Evolutionary conservation across 2,797 vertebrate species (phyloP), one percentile per base, ranked within the genome.

Genomic region (Gambusia yucatana): DNA sequence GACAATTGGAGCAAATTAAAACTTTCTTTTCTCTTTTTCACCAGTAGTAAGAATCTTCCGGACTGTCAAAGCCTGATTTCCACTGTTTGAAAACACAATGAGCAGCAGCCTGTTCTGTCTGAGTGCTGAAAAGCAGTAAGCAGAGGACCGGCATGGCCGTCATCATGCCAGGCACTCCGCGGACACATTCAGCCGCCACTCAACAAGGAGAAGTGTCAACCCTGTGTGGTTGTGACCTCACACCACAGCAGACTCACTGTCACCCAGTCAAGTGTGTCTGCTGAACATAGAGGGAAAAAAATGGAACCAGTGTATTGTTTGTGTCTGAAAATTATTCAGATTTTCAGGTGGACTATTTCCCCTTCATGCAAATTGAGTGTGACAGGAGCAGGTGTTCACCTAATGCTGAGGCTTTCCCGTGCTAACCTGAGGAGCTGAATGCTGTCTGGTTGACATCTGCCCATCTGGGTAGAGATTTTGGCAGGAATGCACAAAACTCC

Each of bases 391-490:
- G n/a, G 55, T 28, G 55, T 57, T 57, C 55, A 14, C n/a, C 55
- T 28, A 57, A 28, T 11, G 10, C 79, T 77, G 22, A 8, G 4
- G 41, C 41, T 14, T 43, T 13, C 44, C 67, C 67, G 16, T 4
- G 41, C 25, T 5, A 61, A 25, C 6, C 74, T 77, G 72, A 84
- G 70, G 48, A 55, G 25, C 33, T 48, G 44, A 63, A 82, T 8
- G 73, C 33, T 4, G 50, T 91, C 80, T 92, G 91, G 80, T 13
- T 50, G 84, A 82, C 87, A 81, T 89, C 77, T 89, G 88, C 17
- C 76, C 0, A 44, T 69, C 77, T 61, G 76, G 4, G 0, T 52
- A 10, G 73, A 78, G 78, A 36, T 65, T 48, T 65, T 61, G 44
- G 52, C 81, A 82, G 9, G 63, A 80, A 77, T 4, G 61, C 78